Evolutionary conservation across 2,113 vertebrate species (phyloP), one percentile per base, ranked within the genome.

Genomic region (Australoheros scitulus): DNA sequence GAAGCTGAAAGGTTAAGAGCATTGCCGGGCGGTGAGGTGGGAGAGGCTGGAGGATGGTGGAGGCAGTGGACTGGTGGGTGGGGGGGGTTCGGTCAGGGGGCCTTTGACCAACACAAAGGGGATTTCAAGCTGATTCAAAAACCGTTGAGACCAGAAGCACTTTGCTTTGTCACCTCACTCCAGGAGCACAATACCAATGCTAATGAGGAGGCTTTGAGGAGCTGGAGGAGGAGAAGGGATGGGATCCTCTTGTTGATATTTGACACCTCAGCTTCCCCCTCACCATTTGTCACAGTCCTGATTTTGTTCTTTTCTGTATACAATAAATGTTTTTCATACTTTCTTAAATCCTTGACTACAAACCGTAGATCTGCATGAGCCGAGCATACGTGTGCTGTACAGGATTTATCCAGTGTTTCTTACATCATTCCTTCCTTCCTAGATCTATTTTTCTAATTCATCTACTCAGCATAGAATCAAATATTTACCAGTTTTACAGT

Each of bases 111-210:
- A 78, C 89, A 93, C 94, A 95, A 94, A 94, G 93, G 92, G 89
- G 88, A 94, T 94, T 93, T 95, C 82, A 86, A 92, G 89, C 87
- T 84, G 68, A 91, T 92, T 92, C 82, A 93, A 90, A 52, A 89
- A 86, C 85, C 86, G 93, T 85, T 93, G 92, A 90, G 86, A 90
- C 83, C 81, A 91, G 89, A 94, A 94, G 82, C 90, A 76, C 79
- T 90, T 84, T 91, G 87, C 91, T 93, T 93, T 94, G 92, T 93
- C 88, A 89, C 89, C 87, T 89, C 91, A 79, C 84, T 93, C 78
- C 80, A 50, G 24, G 63, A 64, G 83, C 87, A 95, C 94, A 93
- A 94, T 91, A 74, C 79, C 60, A 91, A 94, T 94, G 93, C 92
- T 94, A 94, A 95, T 93, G 90, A 90, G 82, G 93, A 79, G 89